Evolutionary conservation across 1,140 invertebrate genomes (phyloP).

Genomic region (Drosophila tsacasi): DNA sequence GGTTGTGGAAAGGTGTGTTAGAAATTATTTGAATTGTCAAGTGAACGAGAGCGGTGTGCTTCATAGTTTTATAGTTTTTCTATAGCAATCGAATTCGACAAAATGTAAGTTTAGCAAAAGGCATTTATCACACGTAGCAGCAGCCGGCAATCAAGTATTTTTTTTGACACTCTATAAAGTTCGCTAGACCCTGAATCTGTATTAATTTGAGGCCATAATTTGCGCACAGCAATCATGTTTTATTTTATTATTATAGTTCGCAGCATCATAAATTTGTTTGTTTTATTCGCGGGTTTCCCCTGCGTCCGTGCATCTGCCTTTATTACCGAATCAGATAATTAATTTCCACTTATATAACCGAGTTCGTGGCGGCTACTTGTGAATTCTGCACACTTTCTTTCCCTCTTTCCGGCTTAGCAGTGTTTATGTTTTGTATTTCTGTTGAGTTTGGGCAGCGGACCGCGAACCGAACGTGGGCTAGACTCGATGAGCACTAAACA

Average conservation of each 20-base stretch:
- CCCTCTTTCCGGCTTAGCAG: slow-evolving; percentile 40
- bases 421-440: slow-evolving; percentile 32
- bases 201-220: slow-evolving; percentile 5
- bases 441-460: slow-evolving; percentile 33
- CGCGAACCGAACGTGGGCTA: slow-evolving; percentile 64
- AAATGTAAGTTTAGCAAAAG: slow-evolving; percentile 26
- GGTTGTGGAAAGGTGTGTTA: slow-evolving; percentile 43
- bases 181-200: slow-evolving; percentile 1
- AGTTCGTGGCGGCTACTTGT: slow-evolving; percentile 37
- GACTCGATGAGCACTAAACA: slow-evolving; percentile 64
- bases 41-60: slow-evolving; percentile 8
- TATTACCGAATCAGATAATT: slow-evolving; percentile 58
- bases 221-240: slow-evolving; percentile 15
- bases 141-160: neutral
- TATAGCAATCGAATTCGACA: neutral
- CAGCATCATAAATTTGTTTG: slow-evolving; percentile 30
- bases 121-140: slow-evolving; percentile 18
- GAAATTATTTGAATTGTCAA: slow-evolving; percentile 28
- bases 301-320: slow-evolving; percentile 31
- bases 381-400: slow-evolving; percentile 64
- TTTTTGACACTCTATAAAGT: slow-evolving; percentile 2
- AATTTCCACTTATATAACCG: slow-evolving; percentile 48
- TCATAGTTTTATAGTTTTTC: neutral
- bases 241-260: slow-evolving; percentile 22
- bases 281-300: slow-evolving; percentile 19